Base-by-base conservation (phyloP, 2,888 invertebrate genomes). In the Parascotia fuliginaria region DNA sequence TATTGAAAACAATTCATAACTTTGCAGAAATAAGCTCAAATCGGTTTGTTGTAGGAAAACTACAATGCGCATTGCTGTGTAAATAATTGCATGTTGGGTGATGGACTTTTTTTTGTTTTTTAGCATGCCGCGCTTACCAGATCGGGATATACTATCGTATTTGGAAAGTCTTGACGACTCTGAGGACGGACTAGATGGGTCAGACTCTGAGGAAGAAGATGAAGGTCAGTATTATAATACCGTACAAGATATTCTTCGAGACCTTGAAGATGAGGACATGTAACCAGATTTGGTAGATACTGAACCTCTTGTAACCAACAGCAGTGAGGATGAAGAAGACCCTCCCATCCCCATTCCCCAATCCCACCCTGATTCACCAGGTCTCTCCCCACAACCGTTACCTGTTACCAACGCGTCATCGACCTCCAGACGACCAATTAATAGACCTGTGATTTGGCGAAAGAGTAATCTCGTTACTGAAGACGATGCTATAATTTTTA, bases 121-220 rank as follows among this genome's bases (percentile, higher is more conserved):
- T n/a, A n/a, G n/a, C n/a, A 63, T 66, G 63, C 65, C 65, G 64
- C 70, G 72, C 60, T 68, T 70, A 67, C 66, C 65, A 65, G 65
- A 70, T 69, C 65, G 70, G 62, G 72, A 72, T 65, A 68, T 68
- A 65, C 57, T 55, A 65, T 64, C 65, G 56, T 69, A 73, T 73
- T 73, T 71, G 66, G 69, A 73, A 70, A 68, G 60, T 70, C 67
- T 71, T 63, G 68, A 70, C 60, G 68, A 70, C 65, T 70, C 68
- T 55, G 69, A 70, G 69, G 69, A 69, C 60, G 69, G 66, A 57
- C 67, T 67, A 63, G 70, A 68, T 59, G 65, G 65, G 38, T 71
- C 73, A 33, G 68, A 70, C 66, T 70, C 69, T 55, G 70, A 73
- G 60, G 64, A 64, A 64, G 66, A 73, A 56, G 69, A 70, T 62